These are phyloP conservation scores for Podilymbus podiceps DNA, from an alignment of 2,113 vertebrate genomes.

Conservation along the genomic window DNA sequence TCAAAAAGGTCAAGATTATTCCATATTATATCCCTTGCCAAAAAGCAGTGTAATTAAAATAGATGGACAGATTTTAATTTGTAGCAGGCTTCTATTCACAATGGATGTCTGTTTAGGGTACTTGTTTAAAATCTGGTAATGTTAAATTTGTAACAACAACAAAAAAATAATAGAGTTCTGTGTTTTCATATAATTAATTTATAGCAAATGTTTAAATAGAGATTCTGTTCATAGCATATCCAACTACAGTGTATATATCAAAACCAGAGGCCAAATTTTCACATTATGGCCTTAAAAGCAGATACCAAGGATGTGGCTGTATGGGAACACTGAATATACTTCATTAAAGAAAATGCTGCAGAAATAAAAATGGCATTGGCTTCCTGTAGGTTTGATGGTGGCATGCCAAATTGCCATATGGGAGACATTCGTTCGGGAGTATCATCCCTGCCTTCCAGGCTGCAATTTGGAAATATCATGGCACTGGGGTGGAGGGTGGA, in stretches of 20 bases:
- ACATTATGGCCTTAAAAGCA: conserved; percentile 20
- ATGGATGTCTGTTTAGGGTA: conserved; percentile 52
- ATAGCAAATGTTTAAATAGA: conserved; percentile 60
- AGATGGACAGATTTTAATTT: conserved; percentile 64
- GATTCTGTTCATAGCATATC: conserved; percentile 42
- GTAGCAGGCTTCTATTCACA: conserved; percentile 63
- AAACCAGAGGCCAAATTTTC: conserved; percentile 59
- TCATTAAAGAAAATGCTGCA: conserved; percentile 1
- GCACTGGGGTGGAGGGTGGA: not conserved
- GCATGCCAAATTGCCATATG: not conserved
- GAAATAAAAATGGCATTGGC: not conserved
- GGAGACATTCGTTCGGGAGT: not conserved
- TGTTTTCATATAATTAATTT: conserved; percentile 66
- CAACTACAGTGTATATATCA: conserved; percentile 46
- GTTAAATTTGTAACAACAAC: conserved; percentile 64
- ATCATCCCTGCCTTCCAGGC: not conserved
- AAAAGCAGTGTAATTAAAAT: conserved; percentile 52
- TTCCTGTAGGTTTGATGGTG: conserved; percentile 1
- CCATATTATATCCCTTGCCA: not conserved
- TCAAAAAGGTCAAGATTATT: conserved; percentile 51
- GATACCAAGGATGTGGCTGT: conserved; percentile 17
- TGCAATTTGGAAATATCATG: not conserved
- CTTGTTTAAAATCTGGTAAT: conserved; percentile 60
- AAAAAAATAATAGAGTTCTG: conserved; percentile 48
- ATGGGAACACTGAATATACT: conserved; percentile 27